Base-by-base conservation (phyloP, 2,888 invertebrate species). In the Eupsilia transversa region DNA sequence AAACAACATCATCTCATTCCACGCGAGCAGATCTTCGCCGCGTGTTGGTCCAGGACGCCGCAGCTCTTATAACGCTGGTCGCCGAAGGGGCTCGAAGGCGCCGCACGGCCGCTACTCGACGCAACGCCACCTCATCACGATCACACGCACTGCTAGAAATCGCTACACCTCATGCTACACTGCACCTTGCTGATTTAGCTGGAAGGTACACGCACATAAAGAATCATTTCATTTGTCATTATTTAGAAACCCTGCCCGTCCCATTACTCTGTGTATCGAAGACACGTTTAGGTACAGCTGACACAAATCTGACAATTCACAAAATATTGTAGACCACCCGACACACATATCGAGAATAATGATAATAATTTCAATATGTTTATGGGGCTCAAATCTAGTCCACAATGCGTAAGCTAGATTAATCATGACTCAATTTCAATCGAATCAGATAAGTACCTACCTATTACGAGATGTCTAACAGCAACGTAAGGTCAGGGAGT, bases 61-160 rank as follows among this genome's bases (percentile, higher is more conserved):
- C 94, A 49, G 95, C 96, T 66, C 96, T 98, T 35, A 92, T 97
- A 84, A 93, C 97, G 38, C 95, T 97, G 87, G 96, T 98, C 77
- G 94, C 95, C 72, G 96, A 96, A 82, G 98, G 98, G 1, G 97
- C 97, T 27, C 94, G 94, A 57, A 96, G 97, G 23, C 94, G 98
- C 30, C 97, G 97, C 84, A 97, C 97, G 23, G 98, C 98, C 0
- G 97, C 98, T 52, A 98, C 98, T 1, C 96, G 97, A 65, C 97
- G 97, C 66, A 98, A 98, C 92, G 96, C 97, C 23, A 96, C 97
- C 72, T 98, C 98, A 38, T 98, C 98, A 75, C 95, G 98, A 23
- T 98, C 98, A 68, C 98, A 98, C 92, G 98, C 98, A 1, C 96
- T 98, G 66, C 97, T 98, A 74, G 97, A 98, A 79, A 94, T 98